These are phyloP conservation scores for Linnaemya vulpina DNA, from an alignment of 2,888 invertebrate species.

Conservation along the genomic window DNA sequence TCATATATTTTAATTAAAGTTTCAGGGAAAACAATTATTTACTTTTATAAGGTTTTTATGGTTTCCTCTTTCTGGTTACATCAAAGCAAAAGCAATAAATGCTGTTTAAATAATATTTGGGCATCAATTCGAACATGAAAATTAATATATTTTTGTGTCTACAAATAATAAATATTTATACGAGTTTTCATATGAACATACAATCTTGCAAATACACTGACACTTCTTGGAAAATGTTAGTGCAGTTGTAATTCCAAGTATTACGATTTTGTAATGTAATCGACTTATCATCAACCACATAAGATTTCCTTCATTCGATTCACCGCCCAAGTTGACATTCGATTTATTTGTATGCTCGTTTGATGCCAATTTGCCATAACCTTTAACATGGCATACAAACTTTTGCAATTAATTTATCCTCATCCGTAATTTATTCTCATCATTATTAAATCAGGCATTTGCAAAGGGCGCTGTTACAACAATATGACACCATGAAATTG, in stretches of 20 bases:
- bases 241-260: too few relatives aligned
- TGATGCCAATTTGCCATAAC: neutral
- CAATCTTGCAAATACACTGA: too few relatives aligned
- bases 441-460: constrained; percentile 15
- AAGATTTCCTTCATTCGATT: neutral
- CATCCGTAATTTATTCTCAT: neutral
- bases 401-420: constrained; percentile 5
- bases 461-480: neutral
- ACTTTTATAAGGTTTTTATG: neutral
- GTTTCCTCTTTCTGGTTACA: too few relatives aligned
- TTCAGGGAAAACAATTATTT: neutral
- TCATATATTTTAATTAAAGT: constrained; percentile 20
- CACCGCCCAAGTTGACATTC: neutral
- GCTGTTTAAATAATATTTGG: too few relatives aligned
- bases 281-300: neutral
- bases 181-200: too few relatives aligned
- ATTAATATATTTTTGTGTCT: too few relatives aligned
- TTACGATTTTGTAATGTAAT: neutral
- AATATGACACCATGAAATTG: constrained; percentile 15
- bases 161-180: too few relatives aligned
- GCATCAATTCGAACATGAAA: too few relatives aligned
- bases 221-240: too few relatives aligned
- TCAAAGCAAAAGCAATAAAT: too few relatives aligned
- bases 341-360: neutral
- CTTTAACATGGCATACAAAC: neutral